A percentile compares a stretch with the other conserved stretches of the same genome.
Conservation (phyloP, 2,113 vertebrate genomes). For the Baryphthengus martii region DNA sequence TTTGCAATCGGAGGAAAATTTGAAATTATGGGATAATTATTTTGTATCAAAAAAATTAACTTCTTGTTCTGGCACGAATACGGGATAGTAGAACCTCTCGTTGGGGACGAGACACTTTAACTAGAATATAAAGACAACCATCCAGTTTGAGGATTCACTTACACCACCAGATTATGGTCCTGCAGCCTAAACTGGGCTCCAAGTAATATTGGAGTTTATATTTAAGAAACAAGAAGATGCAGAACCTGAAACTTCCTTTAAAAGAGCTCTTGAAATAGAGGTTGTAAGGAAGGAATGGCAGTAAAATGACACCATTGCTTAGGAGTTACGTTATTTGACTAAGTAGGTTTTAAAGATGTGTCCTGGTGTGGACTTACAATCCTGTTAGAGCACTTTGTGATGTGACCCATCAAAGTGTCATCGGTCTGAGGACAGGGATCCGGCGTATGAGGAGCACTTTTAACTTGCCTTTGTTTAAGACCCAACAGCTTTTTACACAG, state of each 20-base stretch:
- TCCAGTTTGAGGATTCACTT: neutral
- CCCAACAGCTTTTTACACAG: neutral
- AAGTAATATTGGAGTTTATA: neutral
- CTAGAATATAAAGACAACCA: neutral
- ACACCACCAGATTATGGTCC: neutral
- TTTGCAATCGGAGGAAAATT: neutral
- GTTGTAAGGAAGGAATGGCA: neutral
- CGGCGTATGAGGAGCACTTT: neutral
- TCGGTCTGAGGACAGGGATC: neutral
- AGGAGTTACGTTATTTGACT: neutral
- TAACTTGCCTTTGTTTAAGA: neutral
- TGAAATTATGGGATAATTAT: neutral
- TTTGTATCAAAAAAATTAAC: neutral
- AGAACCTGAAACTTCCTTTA: neutral
- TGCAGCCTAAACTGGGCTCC: neutral
- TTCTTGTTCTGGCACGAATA: neutral
- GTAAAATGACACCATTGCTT: neutral
- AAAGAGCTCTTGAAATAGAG: neutral
- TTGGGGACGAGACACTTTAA: fast-evolving
- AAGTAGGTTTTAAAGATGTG: constrained; percentile 6
- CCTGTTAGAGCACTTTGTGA: neutral
- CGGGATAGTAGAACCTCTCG: neutral
- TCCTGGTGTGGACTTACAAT: neutral
- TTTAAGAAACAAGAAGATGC: neutral
- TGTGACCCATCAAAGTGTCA: neutral